Evolutionary conservation across 2,888 invertebrate genomes (phyloP), one percentile per base, ranked within the genome.

Genomic region (Autographa gamma): DNA sequence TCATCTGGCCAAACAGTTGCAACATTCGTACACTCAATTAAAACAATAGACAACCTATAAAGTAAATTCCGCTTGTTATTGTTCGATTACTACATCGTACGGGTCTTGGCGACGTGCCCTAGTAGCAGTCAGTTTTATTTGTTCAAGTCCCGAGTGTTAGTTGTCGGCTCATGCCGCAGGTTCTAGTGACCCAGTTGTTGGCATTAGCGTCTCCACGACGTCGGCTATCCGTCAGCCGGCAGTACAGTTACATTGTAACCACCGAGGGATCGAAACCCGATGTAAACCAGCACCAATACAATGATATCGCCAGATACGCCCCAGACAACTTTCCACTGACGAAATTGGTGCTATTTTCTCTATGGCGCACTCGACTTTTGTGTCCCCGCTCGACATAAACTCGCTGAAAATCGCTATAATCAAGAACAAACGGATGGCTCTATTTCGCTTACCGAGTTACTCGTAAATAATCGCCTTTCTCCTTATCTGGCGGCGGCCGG

Each of bases 171-270:
- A 83, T 83, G 84, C 73, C 81, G 81, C 82, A 79, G 89, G 87
- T 85, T 86, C 90, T 74, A 90, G 86, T 93, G 92, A 91, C 94
- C 93, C 88, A 91, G 91, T 88, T 93, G 73, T 78, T 78, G 84
- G 85, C 82, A 91, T 92, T 93, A 92, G 90, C 92, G 90, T 87
- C 90, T 86, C 85, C 84, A 81, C 82, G 79, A 80, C 84, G 83
- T 81, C 85, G 80, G 77, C 83, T 81, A 86, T 90, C 88, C 80
- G 88, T 88, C 91, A 89, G 85, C 84, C 68, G 80, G 75, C 77
- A 70, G 79, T 86, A 88, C 90, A 88, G 88, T 92, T 89, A 82
- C 73, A 76, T 68, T 76, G 81, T 82, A 77, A 73, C 77, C 71
- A 62, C 77, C 31, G 66, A 76, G 76, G 77, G 71, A 82, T 76